phyloP scores from a whole-genome alignment of 2,797 vertebrate genomes.

The Pachyuromys duprasi region DNA sequence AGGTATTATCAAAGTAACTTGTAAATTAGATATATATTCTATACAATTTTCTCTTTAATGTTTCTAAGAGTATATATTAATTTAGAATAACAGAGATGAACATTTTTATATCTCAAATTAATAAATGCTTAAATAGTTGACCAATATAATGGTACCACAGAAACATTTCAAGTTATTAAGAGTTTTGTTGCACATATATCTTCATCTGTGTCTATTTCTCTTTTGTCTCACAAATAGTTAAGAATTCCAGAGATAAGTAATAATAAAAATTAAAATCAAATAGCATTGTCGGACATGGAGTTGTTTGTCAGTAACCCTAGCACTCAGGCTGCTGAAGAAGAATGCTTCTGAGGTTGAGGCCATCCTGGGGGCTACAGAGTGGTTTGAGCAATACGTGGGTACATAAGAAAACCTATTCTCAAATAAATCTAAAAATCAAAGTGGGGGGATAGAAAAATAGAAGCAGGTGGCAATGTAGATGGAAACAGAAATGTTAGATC shows the following conservation, averaged over 20 bases:
- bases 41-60: conserved; percentile 26
- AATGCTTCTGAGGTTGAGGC: not conserved
- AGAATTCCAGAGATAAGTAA: conserved; percentile 1
- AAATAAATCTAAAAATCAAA: not conserved
- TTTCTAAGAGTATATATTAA: conserved; percentile 30
- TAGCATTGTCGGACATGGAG: not conserved
- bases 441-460: not conserved
- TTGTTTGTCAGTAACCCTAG: not conserved
- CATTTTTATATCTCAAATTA: conserved; percentile 28
- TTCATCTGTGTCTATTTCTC: not conserved
- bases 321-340: not conserved
- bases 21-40: conserved; percentile 12
- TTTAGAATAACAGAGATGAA: conserved; percentile 37
- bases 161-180: conserved; percentile 58
- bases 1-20: not conserved
- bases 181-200: conserved; percentile 6
- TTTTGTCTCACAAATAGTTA: conserved; percentile 49
- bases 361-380: not conserved
- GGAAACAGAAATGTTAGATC: not conserved
- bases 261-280: conserved; percentile 48
- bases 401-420: not conserved
- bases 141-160: conserved; percentile 3
- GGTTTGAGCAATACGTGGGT: not conserved
- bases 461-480: conserved; percentile 2
- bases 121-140: conserved; percentile 43